Conservation (phyloP, 1,140 invertebrate genomes). For the Saccostrea glomerata region DNA sequence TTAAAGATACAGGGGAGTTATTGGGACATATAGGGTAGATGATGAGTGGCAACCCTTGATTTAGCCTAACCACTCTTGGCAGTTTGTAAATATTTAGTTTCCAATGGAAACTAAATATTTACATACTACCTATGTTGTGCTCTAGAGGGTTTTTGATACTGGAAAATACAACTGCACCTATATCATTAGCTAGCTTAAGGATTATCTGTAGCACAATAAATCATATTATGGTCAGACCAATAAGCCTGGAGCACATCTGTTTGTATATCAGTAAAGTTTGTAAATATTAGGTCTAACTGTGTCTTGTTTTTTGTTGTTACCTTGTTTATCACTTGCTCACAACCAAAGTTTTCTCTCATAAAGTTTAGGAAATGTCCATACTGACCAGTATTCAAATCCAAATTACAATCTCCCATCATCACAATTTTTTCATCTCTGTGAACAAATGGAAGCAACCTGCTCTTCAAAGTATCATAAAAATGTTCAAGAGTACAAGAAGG, state of each 20-base stretch:
- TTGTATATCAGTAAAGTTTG: too few relatives aligned
- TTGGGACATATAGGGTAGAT: too few relatives aligned
- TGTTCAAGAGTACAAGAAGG: not conserved
- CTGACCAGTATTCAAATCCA: not conserved
- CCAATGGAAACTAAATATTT: not conserved
- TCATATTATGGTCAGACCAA: too few relatives aligned
- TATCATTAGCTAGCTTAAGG: not conserved
- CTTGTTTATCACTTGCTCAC: too few relatives aligned
- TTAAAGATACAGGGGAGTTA: too few relatives aligned
- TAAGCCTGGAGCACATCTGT: too few relatives aligned
- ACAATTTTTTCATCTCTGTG: not conserved
- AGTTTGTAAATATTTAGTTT: too few relatives aligned
- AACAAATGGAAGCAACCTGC: not conserved
- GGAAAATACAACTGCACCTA: not conserved
- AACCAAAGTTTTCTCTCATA: not conserved
- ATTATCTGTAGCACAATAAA: too few relatives aligned
- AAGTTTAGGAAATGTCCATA: conserved; percentile 34
- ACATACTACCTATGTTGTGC: not conserved
- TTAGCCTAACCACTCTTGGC: too few relatives aligned
- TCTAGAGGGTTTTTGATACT: not conserved
- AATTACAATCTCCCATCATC: not conserved
- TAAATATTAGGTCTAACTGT: too few relatives aligned
- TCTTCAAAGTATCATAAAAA: not conserved
- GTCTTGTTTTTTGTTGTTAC: too few relatives aligned
- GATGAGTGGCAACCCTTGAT: too few relatives aligned